Evolutionary conservation across 2,113 vertebrate genomes (phyloP), one percentile per base, ranked within the genome.

Genomic region (Rafetus swinhoei): DNA sequence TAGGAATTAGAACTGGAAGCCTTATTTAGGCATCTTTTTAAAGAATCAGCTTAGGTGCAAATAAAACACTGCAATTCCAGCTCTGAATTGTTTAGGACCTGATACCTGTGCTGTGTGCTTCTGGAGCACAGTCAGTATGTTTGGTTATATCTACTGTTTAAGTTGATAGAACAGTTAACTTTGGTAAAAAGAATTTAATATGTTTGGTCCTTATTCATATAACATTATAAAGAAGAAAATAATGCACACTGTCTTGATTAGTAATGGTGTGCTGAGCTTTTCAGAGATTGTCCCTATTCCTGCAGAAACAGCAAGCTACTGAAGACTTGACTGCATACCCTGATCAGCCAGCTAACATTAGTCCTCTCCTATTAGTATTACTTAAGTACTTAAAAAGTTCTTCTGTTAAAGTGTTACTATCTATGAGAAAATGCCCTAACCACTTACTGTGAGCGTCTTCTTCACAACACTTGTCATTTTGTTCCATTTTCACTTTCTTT

Each of bases 181-280:
- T 97, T 98, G 94, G 96, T 94, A 95, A 97, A 97, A 93, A 95
- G 96, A 98, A 97, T 98, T 98, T 98, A 97, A 98, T 98, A 98
- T 97, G 98, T 94, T 97, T 98, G 98, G 97, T 96, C 97, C 94
- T 97, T 97, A 98, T 98, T 98, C 97, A 98, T 94, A 79, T 62
- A 95, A 65, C 93, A 94, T 98, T 98, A 97, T 97, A 97, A 91
- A 96, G 94, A 77, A 87, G 95, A 96, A 97, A 97, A 97, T 98
- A 98, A 94, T 97, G 96, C 97, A 98, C 97, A 98, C 97, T 97
- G 97, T 14, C 39, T 45, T 77, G 39, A 21, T 50, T 77, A 45
- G 6, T 77, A 50, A 77, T 50, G 45, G 74, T 72, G 19, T n/a
- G 9, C n/a, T 72, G 22, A 25, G 45, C 39, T 50, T 27, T 19